phyloP scores from a whole-genome alignment of 2,113 vertebrate genomes.

The Rana temporaria region DNA sequence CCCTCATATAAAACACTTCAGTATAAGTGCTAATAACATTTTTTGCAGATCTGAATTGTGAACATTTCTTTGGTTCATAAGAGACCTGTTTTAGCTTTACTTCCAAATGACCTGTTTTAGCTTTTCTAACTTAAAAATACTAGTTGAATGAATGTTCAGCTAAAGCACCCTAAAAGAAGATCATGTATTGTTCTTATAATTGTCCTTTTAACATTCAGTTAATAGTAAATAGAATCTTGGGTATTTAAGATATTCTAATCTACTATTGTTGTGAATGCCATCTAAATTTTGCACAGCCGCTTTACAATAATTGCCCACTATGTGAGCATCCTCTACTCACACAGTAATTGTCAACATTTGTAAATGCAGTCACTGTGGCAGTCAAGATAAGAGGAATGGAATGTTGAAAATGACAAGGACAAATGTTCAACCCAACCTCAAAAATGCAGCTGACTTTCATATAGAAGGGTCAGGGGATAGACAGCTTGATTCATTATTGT shows the following conservation, averaged over 20 bases:
- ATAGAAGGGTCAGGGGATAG: constrained; percentile 38
- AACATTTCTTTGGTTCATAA: no score
- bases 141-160: not conserved
- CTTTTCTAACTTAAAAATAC: no score
- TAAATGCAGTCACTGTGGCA: constrained; percentile 23
- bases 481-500: constrained; percentile 51
- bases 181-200: no score
- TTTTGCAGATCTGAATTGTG: no score
- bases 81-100: not conserved
- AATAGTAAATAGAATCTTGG: no score
- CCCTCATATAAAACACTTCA: no score
- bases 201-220: no score
- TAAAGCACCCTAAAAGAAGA: no score
- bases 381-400: constrained; percentile 36
- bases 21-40: no score
- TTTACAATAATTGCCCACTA: not conserved
- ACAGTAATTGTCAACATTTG: constrained; percentile 28
- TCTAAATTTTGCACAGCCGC: not conserved
- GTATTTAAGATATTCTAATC: no score
- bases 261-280: not conserved
- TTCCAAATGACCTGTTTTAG: no score
- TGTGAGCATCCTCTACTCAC: not conserved
- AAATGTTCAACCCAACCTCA: constrained; percentile 27
- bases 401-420: constrained; percentile 53
- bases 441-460: constrained; percentile 27